These are phyloP conservation scores for Leptopilina myrica DNA, from an alignment of 2,888 invertebrate genomes.

Conservation along the genomic window DNA sequence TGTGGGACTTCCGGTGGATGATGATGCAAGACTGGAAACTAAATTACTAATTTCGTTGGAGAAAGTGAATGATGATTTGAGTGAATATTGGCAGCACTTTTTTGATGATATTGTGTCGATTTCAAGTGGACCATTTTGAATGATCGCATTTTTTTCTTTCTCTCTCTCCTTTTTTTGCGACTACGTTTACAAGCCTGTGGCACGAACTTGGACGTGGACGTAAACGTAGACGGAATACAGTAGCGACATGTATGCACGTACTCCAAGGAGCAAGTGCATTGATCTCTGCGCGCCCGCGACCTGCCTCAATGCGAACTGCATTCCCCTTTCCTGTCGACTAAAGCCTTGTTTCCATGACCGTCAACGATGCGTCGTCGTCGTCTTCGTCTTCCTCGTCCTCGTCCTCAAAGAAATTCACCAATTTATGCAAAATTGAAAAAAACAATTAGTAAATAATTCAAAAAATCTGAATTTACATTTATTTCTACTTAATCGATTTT, in stretches of 20 bases:
- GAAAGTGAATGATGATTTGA: background rate
- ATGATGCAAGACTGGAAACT: background rate
- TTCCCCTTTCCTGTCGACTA: conserved; percentile 53
- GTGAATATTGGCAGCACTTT: conserved; percentile 7
- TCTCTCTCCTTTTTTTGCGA: background rate
- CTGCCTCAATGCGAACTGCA: conserved; percentile 72
- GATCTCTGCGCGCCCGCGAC: conserved; percentile 67
- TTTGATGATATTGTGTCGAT: background rate
- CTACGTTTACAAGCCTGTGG: conserved; percentile 7
- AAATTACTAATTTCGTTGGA: background rate
- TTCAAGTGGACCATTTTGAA: background rate
- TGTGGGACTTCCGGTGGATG: background rate
- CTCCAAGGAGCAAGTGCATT: conserved; percentile 62
- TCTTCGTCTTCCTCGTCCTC: background rate
- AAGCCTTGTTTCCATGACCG: conserved; percentile 43
- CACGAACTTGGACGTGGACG: conserved; percentile 5
- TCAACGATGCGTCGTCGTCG: conserved; percentile 39
- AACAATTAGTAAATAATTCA: too few relatives aligned
- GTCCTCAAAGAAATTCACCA: background rate
- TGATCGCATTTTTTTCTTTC: background rate
- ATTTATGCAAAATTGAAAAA: too few relatives aligned
- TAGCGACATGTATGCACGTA: conserved; percentile 23
- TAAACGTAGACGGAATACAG: conserved; percentile 19
- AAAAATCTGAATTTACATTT: too few relatives aligned
- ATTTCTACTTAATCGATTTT: too few relatives aligned